phyloP scores from a whole-genome alignment of 2,888 invertebrate genomes.

The Rhabditoides inermis region DNA sequence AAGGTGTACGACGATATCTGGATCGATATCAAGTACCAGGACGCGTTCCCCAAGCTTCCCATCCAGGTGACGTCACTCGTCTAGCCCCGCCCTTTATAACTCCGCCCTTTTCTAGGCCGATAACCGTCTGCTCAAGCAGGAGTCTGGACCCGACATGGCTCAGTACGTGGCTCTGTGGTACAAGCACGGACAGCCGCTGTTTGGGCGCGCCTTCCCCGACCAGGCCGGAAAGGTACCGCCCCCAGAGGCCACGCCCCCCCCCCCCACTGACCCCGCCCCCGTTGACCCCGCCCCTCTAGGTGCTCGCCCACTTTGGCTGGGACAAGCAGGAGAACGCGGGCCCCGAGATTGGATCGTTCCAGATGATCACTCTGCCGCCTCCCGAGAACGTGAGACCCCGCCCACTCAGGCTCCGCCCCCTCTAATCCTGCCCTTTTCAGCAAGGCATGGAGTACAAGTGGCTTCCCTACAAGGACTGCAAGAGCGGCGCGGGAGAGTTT shows the following conservation, averaged over 20 bases:
- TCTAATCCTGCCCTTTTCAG: too few species aligned
- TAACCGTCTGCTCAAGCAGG: conserved; percentile 22
- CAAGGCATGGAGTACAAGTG: conserved; percentile 31
- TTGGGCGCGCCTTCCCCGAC: conserved; percentile 30
- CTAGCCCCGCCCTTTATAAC: neutral
- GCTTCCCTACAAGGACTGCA: conserved; percentile 24
- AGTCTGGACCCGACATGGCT: conserved; percentile 24
- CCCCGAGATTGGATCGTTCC: conserved; percentile 35
- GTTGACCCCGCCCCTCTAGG: too few species aligned
- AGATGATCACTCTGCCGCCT: conserved; percentile 26
- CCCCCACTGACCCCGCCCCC: too few species aligned
- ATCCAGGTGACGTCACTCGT: conserved; percentile 14
- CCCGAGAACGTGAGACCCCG: too few species aligned
- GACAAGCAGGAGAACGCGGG: conserved; percentile 37
- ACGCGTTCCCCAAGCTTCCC: conserved; percentile 24
- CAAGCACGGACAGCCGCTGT: conserved; percentile 38
- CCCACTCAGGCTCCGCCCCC: too few species aligned
- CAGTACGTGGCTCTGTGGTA: conserved; percentile 38
- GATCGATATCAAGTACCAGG: conserved; percentile 31
- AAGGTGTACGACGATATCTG: conserved; percentile 36
- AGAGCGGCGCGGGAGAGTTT: conserved; percentile 25
- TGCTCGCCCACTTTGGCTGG: conserved; percentile 27
- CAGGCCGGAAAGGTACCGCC: conserved; percentile 16
- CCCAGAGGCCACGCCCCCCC: too few species aligned
- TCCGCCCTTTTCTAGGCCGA: conserved; percentile 11